A percentile compares a stretch with the other conserved stretches of the same genome.
phyloP scores from a whole-genome alignment of 1,140 invertebrate genomes.

The Atta cephalotes region DNA sequence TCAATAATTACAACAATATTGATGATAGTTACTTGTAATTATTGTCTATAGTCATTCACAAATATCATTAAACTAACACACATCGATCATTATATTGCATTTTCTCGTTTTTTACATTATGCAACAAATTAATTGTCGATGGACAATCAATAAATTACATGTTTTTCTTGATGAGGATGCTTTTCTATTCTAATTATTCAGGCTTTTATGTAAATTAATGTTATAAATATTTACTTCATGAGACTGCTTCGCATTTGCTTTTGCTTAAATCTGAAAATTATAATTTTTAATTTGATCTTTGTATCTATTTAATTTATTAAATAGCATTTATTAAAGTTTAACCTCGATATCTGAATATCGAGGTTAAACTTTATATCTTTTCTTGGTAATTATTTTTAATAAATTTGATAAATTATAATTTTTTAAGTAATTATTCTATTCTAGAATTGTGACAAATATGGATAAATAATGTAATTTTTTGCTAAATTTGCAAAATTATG shows the following conservation, averaged over 20 bases:
- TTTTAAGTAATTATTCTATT: not conserved
- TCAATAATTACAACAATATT: constrained; percentile 36
- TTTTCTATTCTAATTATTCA: not conserved
- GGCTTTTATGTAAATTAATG: not conserved
- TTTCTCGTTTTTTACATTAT: constrained; percentile 55
- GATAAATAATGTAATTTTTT: not conserved
- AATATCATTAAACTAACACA: constrained; percentile 41
- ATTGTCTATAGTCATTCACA: not conserved
- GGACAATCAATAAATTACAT: not conserved
- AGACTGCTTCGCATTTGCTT: not conserved
- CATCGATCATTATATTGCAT: constrained; percentile 20
- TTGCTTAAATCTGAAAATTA: not conserved
- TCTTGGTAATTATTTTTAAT: not conserved
- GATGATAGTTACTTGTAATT: constrained; percentile 48
- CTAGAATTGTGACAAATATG: too few relatives aligned
- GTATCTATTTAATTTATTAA: not conserved
- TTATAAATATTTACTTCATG: not conserved
- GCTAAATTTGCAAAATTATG: not conserved
- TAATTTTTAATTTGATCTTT: not conserved
- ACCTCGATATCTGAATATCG: not conserved
- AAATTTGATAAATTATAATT: not conserved
- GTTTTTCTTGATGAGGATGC: not conserved
- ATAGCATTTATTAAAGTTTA: too few relatives aligned
- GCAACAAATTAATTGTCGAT: constrained; percentile 36
- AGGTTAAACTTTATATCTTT: not conserved